Base-by-base conservation (phyloP, 53 echinoderm and acorn worm genomes). In the Holothuria leucospilota region DNA sequence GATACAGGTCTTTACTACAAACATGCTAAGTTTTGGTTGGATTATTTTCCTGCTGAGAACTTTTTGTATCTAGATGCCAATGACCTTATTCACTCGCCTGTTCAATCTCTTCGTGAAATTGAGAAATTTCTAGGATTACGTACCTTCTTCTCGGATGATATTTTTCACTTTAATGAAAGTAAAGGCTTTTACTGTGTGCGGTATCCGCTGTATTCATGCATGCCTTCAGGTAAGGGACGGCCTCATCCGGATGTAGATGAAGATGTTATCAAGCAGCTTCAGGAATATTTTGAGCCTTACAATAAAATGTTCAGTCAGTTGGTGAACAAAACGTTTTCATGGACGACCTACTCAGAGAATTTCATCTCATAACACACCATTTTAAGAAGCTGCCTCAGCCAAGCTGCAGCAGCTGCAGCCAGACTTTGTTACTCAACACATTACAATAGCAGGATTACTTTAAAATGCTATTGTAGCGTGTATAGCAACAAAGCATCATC, bases 131-230 rank as follows among this genome's bases (percentile, higher is more conserved):
- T 96, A 13, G 94, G 94, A 15, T 69, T 96, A 52, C 18, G 82
- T 15, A 85, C 71, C 8, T 96, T 86, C 61, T 96, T 96, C 79
- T 86, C 92, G 2, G 81, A 85, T 20, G 91, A 92, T 25, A 87
- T 92, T 41, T 96, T 96, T 51, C 94, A 96, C 81, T 94, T 84
- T 62, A 92, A 94, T 51, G 88, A 86, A n/a, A 71, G 84, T 12
- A 96, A 96, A 53, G 89, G 90, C 2, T 96, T 94, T 79, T 93
- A 89, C 72, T 96, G 96, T 61, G 49, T 96, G 26, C 85, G 86
- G 20, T 87, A 94, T 46, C 96, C 96, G 2, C 56, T 94, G 51
- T 91, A 93, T 29, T 77, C 88, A 9, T 96, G 96, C 68, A 96
- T 96, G 96, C 69, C 71, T 20, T 51, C 20, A 11, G 40, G 82